These are phyloP conservation scores for Crotophaga sulcirostris DNA, from an alignment of 2,113 vertebrate genomes.

Conservation along the genomic window DNA sequence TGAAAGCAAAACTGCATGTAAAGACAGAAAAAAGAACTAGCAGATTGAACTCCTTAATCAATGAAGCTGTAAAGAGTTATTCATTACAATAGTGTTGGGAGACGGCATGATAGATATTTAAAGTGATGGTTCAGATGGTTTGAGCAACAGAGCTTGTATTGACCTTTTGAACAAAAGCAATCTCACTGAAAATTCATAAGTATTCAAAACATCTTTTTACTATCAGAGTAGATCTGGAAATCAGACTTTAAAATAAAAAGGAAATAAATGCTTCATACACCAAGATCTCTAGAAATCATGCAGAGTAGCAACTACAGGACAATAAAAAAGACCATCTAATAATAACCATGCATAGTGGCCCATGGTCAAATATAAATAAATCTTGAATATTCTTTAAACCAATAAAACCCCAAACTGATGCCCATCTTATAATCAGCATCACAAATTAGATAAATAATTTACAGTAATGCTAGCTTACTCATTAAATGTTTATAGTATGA, in stretches of 20 bases:
- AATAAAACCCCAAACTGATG: neutral
- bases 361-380: neutral
- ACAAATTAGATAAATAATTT: neutral
- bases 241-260: neutral
- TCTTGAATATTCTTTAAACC: neutral
- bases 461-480: neutral
- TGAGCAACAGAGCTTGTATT: neutral
- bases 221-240: neutral
- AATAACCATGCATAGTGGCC: fast-evolving
- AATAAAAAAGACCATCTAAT: neutral
- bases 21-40: neutral
- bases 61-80: neutral
- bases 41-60: neutral
- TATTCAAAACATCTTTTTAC: neutral
- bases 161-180: neutral
- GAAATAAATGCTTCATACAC: neutral
- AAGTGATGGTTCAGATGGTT: neutral
- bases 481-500: neutral
- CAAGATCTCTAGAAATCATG: neutral
- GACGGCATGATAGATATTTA: neutral
- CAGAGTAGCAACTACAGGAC: neutral
- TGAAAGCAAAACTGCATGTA: neutral
- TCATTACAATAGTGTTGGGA: neutral
- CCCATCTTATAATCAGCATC: neutral
- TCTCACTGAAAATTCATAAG: neutral